phyloP scores from a whole-genome alignment of 2,113 vertebrate genomes.

The Neolamprologus brichardi region DNA sequence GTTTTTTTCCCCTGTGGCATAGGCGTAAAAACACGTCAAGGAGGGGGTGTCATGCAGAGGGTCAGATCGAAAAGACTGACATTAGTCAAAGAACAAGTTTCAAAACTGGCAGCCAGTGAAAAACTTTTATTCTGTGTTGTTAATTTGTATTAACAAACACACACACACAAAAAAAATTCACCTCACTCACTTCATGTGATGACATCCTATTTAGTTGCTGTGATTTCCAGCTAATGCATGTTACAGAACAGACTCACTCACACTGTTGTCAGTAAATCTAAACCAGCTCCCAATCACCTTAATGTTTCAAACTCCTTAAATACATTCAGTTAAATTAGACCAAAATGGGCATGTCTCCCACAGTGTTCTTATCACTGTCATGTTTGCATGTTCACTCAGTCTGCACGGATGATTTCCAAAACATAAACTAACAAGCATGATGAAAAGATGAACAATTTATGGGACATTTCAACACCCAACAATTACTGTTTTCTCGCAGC shows the following conservation, averaged over 20 bases:
- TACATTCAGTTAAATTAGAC: not conserved
- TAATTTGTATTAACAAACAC: not conserved
- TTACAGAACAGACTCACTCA: not conserved
- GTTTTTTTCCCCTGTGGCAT: fast-evolving
- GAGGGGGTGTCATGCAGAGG: not conserved
- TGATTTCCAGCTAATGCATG: not conserved
- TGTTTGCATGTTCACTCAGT: not conserved
- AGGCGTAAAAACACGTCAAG: fast-evolving
- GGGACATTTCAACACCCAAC: not conserved
- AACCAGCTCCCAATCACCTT: not conserved
- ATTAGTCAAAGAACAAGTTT: not conserved
- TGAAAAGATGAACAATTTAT: not conserved
- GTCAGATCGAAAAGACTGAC: not conserved
- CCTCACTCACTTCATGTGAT: not conserved
- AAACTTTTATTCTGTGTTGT: not conserved
- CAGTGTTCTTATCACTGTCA: not conserved
- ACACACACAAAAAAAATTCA: not conserved
- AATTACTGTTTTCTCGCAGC: not conserved
- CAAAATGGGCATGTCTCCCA: not conserved
- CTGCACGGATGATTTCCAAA: not conserved
- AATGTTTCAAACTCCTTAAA: not conserved
- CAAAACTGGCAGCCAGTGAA: not conserved
- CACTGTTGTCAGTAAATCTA: not conserved
- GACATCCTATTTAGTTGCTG: not conserved
- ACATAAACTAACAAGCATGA: not conserved